phyloP scores from a whole-genome alignment of 2,888 invertebrate species.

The Nebria brevicollis region DNA sequence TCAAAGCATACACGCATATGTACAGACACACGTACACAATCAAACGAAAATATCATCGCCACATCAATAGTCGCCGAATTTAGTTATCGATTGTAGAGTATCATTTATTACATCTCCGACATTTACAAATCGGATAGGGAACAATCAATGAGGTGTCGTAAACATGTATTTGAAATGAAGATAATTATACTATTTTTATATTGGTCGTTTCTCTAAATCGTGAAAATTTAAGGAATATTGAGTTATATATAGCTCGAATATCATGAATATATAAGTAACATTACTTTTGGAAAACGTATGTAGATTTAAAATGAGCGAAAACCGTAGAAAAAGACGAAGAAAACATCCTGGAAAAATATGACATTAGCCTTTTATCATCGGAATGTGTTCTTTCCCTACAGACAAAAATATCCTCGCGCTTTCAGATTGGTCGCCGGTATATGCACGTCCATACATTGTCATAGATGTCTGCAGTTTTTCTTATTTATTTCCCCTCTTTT shows the following conservation, averaged over 20 bases:
- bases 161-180: neutral
- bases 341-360: neutral
- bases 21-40: conserved; percentile 4
- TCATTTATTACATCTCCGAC: conserved; percentile 8
- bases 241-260: neutral
- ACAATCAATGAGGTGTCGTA: neutral
- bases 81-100: neutral
- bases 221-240: too few species aligned
- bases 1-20: neutral
- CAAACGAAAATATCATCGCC: neutral
- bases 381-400: conserved; percentile 14
- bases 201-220: too few species aligned
- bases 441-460: conserved; percentile 33
- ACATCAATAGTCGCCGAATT: conserved; percentile 11
- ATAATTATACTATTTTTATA: too few species aligned
- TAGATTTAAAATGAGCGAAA: conserved; percentile 4
- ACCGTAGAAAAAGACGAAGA: neutral
- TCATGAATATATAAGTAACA: neutral
- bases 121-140: neutral
- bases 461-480: conserved; percentile 33
- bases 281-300: conserved; percentile 6
- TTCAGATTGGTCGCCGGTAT: conserved; percentile 14
- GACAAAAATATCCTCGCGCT: conserved; percentile 7
- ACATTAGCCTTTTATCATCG: conserved; percentile 16
- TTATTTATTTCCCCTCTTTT: conserved; percentile 25